Base-by-base conservation (phyloP, 2,113 vertebrate genomes). In the Ctenomys sociabilis region DNA sequence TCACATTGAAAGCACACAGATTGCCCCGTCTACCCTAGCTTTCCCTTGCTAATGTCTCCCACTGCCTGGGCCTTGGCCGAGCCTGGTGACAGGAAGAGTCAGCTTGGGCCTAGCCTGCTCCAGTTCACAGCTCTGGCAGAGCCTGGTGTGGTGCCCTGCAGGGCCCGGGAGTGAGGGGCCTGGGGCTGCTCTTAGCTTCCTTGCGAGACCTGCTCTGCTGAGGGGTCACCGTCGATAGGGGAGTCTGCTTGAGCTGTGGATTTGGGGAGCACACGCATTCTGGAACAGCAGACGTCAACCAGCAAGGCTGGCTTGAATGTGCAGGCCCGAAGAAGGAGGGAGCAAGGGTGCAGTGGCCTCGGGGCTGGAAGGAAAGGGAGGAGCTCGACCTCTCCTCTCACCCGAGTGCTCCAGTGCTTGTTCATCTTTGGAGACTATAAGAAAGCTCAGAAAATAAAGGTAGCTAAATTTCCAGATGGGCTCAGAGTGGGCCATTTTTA, bases 401-500 rank as follows among this genome's bases (percentile, higher is more conserved):
- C 45, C 77, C 54, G 35, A 0, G 52, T n/a, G n/a, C n/a, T n/a
- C n/a, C n/a, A 32, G 73, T 37, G 22, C 5, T 87, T 95, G 68
- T 70, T 52, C 78, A 63, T 59, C 68, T 81, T 96, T 43, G 66
- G n/a, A 80, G 37, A 85, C 64, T 73, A 5, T 57, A 85, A 63
- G n/a, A 17, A 86, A 91, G 78, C 52, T 7, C 32, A 64, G 19
- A 96, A 28, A 88, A 78, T 84, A 57, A 96, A 78, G 37, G 80
- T 28, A 45, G 57, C 72, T 85, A 89, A 82, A 96, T 91, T 93
- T 93, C 80, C 84, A 90, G 37, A 85, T 63, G 68, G 45, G 43
- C 77, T 81, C 73, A 30, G 17, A 85, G 0, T 5, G 93, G 73
- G 80, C 85, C 82, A 91, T 95, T 95, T 93, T 95, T 90, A 94